Percentiles rank a stretch among this genome's conserved stretches.
Evolutionary conservation across 2,797 vertebrate species (phyloP).

Genomic region (Pseudomugil tenellus): DNA sequence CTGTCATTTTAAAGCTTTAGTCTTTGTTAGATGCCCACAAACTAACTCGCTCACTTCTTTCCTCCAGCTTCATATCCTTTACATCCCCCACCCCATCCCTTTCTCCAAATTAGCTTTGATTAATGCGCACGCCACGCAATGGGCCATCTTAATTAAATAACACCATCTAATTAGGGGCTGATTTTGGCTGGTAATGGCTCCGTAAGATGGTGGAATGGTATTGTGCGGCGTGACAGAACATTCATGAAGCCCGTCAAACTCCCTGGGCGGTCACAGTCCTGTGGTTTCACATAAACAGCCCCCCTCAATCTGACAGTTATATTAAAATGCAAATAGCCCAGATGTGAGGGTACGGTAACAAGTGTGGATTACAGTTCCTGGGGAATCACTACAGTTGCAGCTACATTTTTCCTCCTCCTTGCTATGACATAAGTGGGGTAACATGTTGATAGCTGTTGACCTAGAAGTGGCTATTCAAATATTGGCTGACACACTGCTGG

Average conservation of each 20-base stretch:
- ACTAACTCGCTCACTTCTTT: slow-evolving; percentile 10
- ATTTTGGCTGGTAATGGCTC: slow-evolving; percentile 84
- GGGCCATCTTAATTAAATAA: slow-evolving; percentile 92
- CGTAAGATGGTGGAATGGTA: slow-evolving; percentile 73
- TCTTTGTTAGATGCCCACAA: slow-evolving; percentile 22
- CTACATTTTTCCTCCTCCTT: neutral
- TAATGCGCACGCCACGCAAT: slow-evolving; percentile 84
- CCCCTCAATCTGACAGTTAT: slow-evolving; percentile 76
- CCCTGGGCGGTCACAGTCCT: slow-evolving; percentile 70
- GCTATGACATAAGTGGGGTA: slow-evolving; percentile 53
- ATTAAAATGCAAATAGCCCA: slow-evolving; percentile 82
- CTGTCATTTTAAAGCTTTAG: slow-evolving; percentile 65
- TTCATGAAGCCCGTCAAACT: slow-evolving; percentile 64
- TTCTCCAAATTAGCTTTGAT: slow-evolving; percentile 84
- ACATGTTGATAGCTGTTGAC: slow-evolving; percentile 72
- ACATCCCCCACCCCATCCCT: slow-evolving; percentile 33
- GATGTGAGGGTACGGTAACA: slow-evolving; percentile 74
- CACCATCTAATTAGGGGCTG: slow-evolving; percentile 87
- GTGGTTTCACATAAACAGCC: slow-evolving; percentile 68
- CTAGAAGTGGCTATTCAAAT: slow-evolving; percentile 64
- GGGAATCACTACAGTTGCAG: slow-evolving; percentile 39
- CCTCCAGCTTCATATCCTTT: slow-evolving; percentile 41
- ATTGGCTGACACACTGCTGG: slow-evolving; percentile 43
- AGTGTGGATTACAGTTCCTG: slow-evolving; percentile 72
- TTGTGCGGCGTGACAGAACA: slow-evolving; percentile 51